A percentile compares a stretch with the other conserved stretches of the same genome.
Conservation (phyloP, 2,888 invertebrate genomes). For the Temnothorax rugatulus region DNA sequence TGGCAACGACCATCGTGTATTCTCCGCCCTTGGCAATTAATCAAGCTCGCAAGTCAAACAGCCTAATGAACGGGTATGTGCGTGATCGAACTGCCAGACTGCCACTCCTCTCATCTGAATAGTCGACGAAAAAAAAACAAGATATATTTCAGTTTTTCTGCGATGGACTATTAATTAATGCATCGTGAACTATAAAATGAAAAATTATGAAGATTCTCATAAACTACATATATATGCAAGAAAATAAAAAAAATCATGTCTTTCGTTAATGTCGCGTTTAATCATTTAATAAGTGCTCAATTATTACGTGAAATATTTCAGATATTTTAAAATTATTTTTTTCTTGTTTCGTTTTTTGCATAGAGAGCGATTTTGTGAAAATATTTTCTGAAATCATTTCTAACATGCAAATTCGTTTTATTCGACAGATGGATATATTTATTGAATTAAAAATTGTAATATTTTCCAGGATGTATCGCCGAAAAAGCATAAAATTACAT, state of each 20-base stretch:
- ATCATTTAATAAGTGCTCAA: not conserved
- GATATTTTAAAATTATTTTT: not conserved
- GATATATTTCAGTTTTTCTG: not conserved
- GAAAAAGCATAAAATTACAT: not conserved
- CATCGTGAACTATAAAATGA: not conserved
- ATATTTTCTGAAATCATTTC: constrained; percentile 10
- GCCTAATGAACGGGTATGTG: constrained; percentile 60
- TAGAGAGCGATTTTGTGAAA: not conserved
- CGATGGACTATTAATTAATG: not conserved
- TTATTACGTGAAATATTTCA: not conserved
- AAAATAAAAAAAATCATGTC: constrained; percentile 6
- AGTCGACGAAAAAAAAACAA: not conserved
- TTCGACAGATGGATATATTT: not conserved
- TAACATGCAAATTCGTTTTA: not conserved
- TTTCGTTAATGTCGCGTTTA: not conserved
- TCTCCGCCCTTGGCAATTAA: constrained; percentile 46
- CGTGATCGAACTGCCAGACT: constrained; percentile 48
- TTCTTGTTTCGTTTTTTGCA: not conserved
- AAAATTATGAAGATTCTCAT: not conserved
- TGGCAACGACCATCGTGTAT: constrained; percentile 58
- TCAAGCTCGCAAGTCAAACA: constrained; percentile 61
- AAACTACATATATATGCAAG: not conserved
- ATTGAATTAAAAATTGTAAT: not conserved
- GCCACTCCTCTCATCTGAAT: not conserved
- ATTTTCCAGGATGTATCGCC: not conserved